Percentiles rank a stretch among this genome's conserved stretches.
Evolutionary conservation across 2,888 invertebrate species (phyloP).

Genomic region (Physocephala rufipes): DNA sequence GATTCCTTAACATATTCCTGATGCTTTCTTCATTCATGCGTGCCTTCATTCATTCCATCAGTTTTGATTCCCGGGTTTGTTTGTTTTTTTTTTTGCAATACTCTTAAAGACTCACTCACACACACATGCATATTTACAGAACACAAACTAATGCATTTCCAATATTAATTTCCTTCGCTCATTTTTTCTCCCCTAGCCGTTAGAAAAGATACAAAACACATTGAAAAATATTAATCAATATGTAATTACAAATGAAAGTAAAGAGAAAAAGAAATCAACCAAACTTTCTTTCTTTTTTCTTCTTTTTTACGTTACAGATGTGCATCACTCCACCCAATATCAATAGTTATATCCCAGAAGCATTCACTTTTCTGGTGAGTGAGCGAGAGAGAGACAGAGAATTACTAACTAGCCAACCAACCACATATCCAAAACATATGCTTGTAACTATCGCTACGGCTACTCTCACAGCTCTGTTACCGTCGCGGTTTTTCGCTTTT

Average conservation of each 20-base stretch:
- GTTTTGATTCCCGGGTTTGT: too few species aligned
- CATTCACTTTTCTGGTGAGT: constrained; percentile 63
- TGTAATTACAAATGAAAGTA: constrained; percentile 35
- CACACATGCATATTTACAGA: background rate
- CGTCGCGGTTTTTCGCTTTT: constrained; percentile 18
- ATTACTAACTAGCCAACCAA: constrained; percentile 21
- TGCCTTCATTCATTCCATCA: too few species aligned
- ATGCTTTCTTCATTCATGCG: too few species aligned
- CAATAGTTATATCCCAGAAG: constrained; percentile 63
- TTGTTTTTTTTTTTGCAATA: too few species aligned
- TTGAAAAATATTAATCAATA: background rate
- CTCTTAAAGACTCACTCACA: background rate
- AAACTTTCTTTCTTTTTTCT: constrained; percentile 38
- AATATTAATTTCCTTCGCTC: background rate
- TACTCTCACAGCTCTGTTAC: background rate
- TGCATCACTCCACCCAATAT: constrained; percentile 62
- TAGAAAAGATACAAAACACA: background rate
- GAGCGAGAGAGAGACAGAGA: too few species aligned
- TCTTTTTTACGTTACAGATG: constrained; percentile 59
- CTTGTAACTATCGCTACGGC: background rate
- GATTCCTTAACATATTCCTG: too few species aligned
- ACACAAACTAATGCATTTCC: background rate
- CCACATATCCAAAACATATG: background rate
- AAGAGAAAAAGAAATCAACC: constrained; percentile 30
- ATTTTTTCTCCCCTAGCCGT: background rate